Base-by-base conservation (phyloP, 2,113 vertebrate species). In the Steatornis caripensis region DNA sequence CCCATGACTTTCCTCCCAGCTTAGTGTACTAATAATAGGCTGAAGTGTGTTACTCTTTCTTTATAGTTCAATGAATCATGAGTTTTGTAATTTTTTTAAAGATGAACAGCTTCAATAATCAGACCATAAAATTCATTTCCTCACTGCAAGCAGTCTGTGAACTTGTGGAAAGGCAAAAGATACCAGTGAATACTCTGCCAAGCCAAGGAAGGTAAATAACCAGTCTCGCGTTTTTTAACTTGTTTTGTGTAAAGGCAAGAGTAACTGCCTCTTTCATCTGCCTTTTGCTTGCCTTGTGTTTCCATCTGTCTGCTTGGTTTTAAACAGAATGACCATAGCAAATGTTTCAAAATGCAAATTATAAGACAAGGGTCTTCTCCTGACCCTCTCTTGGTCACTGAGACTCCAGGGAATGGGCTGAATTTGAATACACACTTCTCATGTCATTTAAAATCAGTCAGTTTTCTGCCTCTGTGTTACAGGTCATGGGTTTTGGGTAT, bases 81-180 rank as follows among this genome's bases (percentile, higher is more conserved):
- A 20, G 78, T 66, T n/a, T n/a, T n/a, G n/a, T n/a, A n/a, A n/a
- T n/a, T 82, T 69, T 57, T 32, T 16, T 6, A 61, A 90, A 86
- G 43, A 84, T 60, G 11, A 92, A 89, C 39, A 78, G 43, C 36
- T 92, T 92, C 23, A 45, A 66, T 84, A 89, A 90, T 89, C 68
- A 81, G 86, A 95, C 51, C 37, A 87, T 89, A 89, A 89, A 84
- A 91, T 86, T 88, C 18, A 84, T 95, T 95, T 90, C 46, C 55
- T 74, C 23, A 30, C 41, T 29, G 8, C 37, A 90, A 81, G 43
- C 55, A 46, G 55, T 61, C 46, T 77, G 18, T 85, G 68, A 86
- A 88, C 45, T 84, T 77, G 62, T 46, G 7, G 75, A 90, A 93
- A 78, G n/a, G 57, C 39, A 81, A 86, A 95, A 84, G 24, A 69